Evolutionary conservation across 2,113 vertebrate genomes (phyloP).

Genomic region (Edolisoma coerulescens): DNA sequence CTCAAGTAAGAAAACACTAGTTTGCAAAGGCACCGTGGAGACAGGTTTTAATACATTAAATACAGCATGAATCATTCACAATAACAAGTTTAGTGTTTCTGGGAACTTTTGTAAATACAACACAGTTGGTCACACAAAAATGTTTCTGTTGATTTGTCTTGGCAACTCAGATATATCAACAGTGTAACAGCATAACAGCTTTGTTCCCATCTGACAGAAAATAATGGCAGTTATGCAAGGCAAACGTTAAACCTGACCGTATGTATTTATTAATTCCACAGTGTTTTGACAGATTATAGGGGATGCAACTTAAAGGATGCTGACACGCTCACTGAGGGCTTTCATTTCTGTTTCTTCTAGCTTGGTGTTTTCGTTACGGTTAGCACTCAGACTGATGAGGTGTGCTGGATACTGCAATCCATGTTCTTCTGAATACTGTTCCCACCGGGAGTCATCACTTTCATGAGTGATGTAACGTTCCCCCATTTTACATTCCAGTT

Average conservation of each 20-base stretch:
- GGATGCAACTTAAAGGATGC: slow-evolving; percentile 85
- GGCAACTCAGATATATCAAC: slow-evolving; percentile 81
- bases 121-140: slow-evolving; percentile 84
- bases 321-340: slow-evolving; percentile 93
- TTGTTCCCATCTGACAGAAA: slow-evolving; percentile 83
- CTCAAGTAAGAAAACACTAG: slow-evolving; percentile 70
- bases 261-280: slow-evolving; percentile 86
- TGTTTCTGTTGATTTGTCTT: slow-evolving; percentile 84
- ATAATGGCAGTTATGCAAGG: slow-evolving; percentile 83
- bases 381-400: slow-evolving; percentile 71
- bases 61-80: slow-evolving; percentile 79
- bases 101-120: slow-evolving; percentile 82
- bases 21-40: slow-evolving; percentile 79
- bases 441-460: slow-evolving; percentile 94
- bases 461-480: slow-evolving; percentile 97
- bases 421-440: slow-evolving; percentile 85
- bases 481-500: slow-evolving; percentile 87
- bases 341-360: slow-evolving; percentile 84
- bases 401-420: slow-evolving; percentile 85
- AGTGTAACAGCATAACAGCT: slow-evolving; percentile 83
- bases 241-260: slow-evolving; percentile 82
- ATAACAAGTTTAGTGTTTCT: slow-evolving; percentile 80
- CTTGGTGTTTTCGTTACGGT: slow-evolving; percentile 70
- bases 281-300: slow-evolving; percentile 81
- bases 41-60: slow-evolving; percentile 78